Evolutionary conservation across 2,888 invertebrate genomes (phyloP).

Genomic region (Meloe dianella): DNA sequence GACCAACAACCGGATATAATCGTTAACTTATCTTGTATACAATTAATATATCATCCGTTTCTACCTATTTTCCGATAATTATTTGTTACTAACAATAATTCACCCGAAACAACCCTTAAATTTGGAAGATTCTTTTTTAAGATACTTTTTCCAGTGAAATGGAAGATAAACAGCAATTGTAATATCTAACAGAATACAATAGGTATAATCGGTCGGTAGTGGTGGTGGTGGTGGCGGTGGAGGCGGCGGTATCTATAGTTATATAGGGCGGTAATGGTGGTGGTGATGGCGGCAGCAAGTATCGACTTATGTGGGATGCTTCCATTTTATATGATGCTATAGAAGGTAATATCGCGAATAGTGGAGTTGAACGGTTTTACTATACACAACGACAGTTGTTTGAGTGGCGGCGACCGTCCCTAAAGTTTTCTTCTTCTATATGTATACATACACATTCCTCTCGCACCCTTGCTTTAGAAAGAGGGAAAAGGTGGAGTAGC

Average conservation of each 20-base stretch:
- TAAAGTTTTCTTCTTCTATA: constrained; percentile 32
- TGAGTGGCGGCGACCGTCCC: constrained; percentile 54
- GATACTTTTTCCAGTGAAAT: too few species aligned
- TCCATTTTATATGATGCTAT: constrained; percentile 56
- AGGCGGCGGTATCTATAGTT: constrained; percentile 32
- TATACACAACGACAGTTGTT: constrained; percentile 58
- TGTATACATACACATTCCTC: background rate
- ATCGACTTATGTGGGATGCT: constrained; percentile 53
- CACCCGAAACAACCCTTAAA: background rate
- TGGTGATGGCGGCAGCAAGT: constrained; percentile 39
- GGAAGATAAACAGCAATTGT: too few species aligned
- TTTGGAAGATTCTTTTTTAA: too few species aligned
- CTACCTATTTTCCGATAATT: background rate
- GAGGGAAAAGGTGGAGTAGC: constrained; percentile 37
- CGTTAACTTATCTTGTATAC: background rate
- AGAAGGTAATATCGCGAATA: constrained; percentile 56
- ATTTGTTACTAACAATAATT: background rate
- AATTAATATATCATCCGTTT: too few species aligned
- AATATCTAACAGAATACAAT: too few species aligned
- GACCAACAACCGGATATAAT: background rate
- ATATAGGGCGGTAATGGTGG: background rate
- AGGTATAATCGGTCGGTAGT: background rate
- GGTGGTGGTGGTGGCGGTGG: background rate
- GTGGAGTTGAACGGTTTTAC: constrained; percentile 53
- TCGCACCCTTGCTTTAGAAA: constrained; percentile 16